Base-by-base conservation (phyloP, 1,140 invertebrate species). In the Drosophila watanabei region DNA sequence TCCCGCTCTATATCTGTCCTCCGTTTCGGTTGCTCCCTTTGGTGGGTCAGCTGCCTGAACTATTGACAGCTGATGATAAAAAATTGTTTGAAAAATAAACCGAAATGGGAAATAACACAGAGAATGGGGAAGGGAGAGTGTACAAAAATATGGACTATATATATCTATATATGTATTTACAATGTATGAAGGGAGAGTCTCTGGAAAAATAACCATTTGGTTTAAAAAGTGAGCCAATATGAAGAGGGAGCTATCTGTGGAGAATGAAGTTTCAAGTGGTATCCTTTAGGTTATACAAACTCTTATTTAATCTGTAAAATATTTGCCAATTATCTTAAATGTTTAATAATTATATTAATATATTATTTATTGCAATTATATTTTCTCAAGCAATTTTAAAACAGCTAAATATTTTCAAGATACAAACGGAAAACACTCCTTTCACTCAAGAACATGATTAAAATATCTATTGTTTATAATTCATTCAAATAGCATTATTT, bases 31-130 rank as follows among this genome's bases (percentile, higher is more conserved):
- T 86, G 58, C 49, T 51, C 65, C 64, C 66, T 82, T 79, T 43
- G 45, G 41, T 62, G 64, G 80, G 78, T 63, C 81, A 80, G 78
- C 84, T 75, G 85, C 81, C 87, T 75, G 73, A 81, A 89, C 81
- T 85, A 88, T 88, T 88, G 84, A 89, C 84, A 88, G 85, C 85
- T 88, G 84, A 88, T 88, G 85, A 89, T 88, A 88, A 88, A 88
- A 88, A 88, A 88, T 88, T 81, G 84, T 89, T 80, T 59, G 43
- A 69, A 88, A 84, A 89, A 84, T 71, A 80, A 80, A 83, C 70
- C 61, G 61, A 58, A 57, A 72, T 60, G 33, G 45, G 35, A 39
- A 66, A 49, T 45, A 73, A 61, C 57, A 73, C 32, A 28, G 45
- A 6, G 28, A 59, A 30, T 46, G 45, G 11, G 10, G 10, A 5